Percentiles rank a stretch among this genome's conserved stretches.
phyloP scores from a whole-genome alignment of 2,113 vertebrate species.

The Apeltes quadracus region DNA sequence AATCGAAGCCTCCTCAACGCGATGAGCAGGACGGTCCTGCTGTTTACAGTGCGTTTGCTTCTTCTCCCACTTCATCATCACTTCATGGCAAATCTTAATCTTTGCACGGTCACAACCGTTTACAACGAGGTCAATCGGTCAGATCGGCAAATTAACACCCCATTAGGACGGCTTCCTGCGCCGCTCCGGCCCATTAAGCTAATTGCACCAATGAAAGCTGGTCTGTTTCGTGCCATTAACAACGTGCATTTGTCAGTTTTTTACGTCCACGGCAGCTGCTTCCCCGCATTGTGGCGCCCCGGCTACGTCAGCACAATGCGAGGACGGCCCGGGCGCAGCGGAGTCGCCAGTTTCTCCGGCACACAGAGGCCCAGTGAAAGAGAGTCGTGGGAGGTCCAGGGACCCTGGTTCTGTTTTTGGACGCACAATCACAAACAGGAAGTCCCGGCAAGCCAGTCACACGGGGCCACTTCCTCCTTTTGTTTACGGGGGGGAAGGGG shows the following conservation, averaged over 20 bases:
- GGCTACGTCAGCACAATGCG: slow-evolving; percentile 63
- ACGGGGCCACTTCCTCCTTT: slow-evolving; percentile 81
- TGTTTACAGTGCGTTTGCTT: background rate
- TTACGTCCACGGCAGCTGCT: slow-evolving; percentile 76
- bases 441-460: slow-evolving; percentile 77
- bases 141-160: slow-evolving; percentile 7
- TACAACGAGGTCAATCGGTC: background rate
- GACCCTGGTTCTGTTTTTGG: slow-evolving; percentile 78
- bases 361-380: slow-evolving; percentile 32
- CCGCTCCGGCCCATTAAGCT: slow-evolving; percentile 20
- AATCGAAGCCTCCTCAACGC: background rate
- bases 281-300: slow-evolving; percentile 78
- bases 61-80: too few species aligned
- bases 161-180: slow-evolving; percentile 37
- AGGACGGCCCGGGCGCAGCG: slow-evolving; percentile 63
- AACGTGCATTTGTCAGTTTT: slow-evolving; percentile 55
- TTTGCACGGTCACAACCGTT: background rate
- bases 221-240: slow-evolving; percentile 24
- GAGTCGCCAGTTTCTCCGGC: slow-evolving; percentile 54
- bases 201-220: slow-evolving; percentile 47
- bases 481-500: slow-evolving; percentile 71
- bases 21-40: background rate
- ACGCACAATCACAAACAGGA: slow-evolving; percentile 82
- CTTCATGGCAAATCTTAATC: background rate
- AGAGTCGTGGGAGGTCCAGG: slow-evolving; percentile 74